Evolutionary conservation across 2,797 vertebrate genomes (phyloP).

Genomic region (Centropyge bicolor): DNA sequence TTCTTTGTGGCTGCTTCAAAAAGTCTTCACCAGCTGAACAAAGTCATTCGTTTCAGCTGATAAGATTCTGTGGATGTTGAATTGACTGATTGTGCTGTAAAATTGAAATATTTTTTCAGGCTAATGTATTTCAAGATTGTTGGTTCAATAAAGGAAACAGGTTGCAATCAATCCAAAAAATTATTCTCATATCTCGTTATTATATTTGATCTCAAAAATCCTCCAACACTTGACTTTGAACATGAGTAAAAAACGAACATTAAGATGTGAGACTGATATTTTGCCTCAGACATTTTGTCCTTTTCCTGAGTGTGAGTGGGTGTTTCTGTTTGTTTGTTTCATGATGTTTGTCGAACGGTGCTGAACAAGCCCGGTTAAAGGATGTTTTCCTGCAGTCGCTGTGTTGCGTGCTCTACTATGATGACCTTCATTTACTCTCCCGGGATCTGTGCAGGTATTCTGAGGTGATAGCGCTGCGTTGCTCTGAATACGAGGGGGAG

Average conservation of each 20-base stretch:
- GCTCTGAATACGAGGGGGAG: conserved; percentile 13
- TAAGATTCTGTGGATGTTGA: neutral
- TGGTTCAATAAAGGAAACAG: neutral
- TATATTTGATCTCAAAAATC: neutral
- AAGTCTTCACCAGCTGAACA: neutral
- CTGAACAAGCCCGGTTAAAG: conserved; percentile 22
- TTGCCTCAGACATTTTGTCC: neutral
- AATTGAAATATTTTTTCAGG: neutral
- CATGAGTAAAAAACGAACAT: neutral
- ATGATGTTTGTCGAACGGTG: neutral
- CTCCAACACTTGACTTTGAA: neutral
- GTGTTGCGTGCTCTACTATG: neutral
- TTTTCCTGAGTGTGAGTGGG: conserved; percentile 16
- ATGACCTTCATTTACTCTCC: conserved; percentile 49
- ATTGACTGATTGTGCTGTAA: neutral
- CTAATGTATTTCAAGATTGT: neutral
- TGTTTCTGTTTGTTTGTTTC: conserved; percentile 17
- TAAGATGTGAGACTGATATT: neutral
- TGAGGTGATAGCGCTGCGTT: conserved; percentile 24
- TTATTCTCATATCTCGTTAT: neutral
- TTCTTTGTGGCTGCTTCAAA: neutral
- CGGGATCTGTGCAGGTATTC: conserved; percentile 35
- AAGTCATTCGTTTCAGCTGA: neutral
- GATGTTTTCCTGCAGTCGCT: conserved; percentile 42
- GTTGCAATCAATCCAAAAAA: neutral